Conservation (phyloP, 2,888 invertebrate species). For the Ellobium chinense region DNA sequence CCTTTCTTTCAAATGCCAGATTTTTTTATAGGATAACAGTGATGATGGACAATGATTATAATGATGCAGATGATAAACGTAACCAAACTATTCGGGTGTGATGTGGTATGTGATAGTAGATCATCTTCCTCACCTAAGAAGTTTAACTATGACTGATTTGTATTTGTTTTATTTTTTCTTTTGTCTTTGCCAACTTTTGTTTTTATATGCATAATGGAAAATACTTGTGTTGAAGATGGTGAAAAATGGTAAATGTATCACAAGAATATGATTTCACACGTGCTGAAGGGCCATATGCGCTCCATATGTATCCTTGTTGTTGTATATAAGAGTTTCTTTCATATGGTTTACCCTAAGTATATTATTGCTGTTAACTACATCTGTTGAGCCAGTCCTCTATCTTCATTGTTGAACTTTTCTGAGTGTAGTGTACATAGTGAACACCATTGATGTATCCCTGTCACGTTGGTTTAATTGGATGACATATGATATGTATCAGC, state of each 20-base stretch:
- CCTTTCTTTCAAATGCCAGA: neutral
- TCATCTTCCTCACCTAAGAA: conserved; percentile 32
- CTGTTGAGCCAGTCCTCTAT: conserved; percentile 32
- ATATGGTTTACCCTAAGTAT: conserved; percentile 20
- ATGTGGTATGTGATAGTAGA: conserved; percentile 39
- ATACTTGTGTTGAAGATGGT: neutral
- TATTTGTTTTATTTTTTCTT: neutral
- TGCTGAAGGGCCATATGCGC: neutral
- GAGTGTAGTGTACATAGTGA: conserved; percentile 12
- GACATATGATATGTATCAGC: no score
- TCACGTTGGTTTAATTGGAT: neutral
- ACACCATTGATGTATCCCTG: neutral
- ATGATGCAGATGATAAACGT: conserved; percentile 4
- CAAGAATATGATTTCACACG: neutral
- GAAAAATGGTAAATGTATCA: neutral
- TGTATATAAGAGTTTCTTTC: conserved; percentile 11
- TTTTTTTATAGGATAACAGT: conserved; percentile 5
- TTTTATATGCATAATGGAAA: conserved; percentile 24
- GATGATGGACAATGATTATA: conserved; percentile 18
- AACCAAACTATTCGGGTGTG: conserved; percentile 22
- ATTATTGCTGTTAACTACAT: conserved; percentile 11
- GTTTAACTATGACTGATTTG: neutral
- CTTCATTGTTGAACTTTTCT: neutral
- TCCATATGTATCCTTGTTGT: neutral
- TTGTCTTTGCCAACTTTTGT: neutral